phyloP scores from a whole-genome alignment of 30 jellyfish, hydroid and myxozoan species.

The Aurelia aurita region DNA sequence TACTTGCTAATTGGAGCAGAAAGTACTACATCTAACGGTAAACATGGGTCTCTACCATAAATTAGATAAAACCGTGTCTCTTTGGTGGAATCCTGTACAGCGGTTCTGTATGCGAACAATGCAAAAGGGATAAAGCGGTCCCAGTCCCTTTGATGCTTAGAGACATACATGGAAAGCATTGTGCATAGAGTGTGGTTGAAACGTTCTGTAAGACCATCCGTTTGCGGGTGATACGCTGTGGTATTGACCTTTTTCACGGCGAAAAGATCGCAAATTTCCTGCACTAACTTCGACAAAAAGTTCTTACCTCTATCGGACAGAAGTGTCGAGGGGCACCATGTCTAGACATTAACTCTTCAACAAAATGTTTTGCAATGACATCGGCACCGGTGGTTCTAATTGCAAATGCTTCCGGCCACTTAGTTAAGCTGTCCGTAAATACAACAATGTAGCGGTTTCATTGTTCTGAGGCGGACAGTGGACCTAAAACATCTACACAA shows the following conservation, averaged over 20 bases:
- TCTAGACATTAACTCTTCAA: slow-evolving; percentile 59
- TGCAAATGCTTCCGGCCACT: slow-evolving; percentile 85
- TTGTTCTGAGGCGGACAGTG: slow-evolving; percentile 55
- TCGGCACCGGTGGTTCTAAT: slow-evolving; percentile 37
- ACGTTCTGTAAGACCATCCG: slow-evolving; percentile 66
- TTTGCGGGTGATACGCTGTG: slow-evolving; percentile 67
- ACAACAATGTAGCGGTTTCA: slow-evolving; percentile 67
- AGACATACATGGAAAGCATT: slow-evolving; percentile 36
- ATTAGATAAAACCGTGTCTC: slow-evolving; percentile 77
- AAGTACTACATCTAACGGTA: slow-evolving; percentile 63
- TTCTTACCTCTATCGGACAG: slow-evolving; percentile 67
- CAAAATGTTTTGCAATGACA: slow-evolving; percentile 60
- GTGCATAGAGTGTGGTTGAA: slow-evolving; percentile 56
- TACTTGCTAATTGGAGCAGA: slow-evolving; percentile 59
- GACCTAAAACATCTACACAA: slow-evolving; percentile 64
- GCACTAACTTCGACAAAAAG: slow-evolving; percentile 52
- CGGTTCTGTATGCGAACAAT: slow-evolving; percentile 54
- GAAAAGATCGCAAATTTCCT: slow-evolving; percentile 62
- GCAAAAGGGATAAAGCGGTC: slow-evolving; percentile 69
- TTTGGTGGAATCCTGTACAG: slow-evolving; percentile 73
- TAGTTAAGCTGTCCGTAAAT: slow-evolving; percentile 68
- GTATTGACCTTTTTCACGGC: slow-evolving; percentile 48
- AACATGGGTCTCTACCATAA: slow-evolving; percentile 81
- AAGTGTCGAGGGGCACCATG: slow-evolving; percentile 63
- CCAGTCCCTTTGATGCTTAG: slow-evolving; percentile 75